Evolutionary conservation across 2,797 vertebrate species (phyloP).

Genomic region (Gymnothorax javanicus): DNA sequence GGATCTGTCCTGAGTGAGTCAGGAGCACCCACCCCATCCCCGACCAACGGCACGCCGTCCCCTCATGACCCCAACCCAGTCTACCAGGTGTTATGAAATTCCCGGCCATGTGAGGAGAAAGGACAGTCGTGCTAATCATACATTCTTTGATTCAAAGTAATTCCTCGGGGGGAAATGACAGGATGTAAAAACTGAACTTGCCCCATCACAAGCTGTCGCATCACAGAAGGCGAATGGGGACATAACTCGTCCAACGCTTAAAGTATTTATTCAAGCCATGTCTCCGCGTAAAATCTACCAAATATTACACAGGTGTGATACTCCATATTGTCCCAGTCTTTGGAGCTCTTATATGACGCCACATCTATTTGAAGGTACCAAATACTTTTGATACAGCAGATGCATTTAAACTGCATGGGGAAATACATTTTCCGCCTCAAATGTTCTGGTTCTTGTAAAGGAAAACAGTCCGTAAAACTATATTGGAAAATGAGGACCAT

Average conservation of each 20-base stretch:
- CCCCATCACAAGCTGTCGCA: constrained; percentile 24
- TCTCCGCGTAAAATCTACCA: background rate
- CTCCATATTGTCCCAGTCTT: background rate
- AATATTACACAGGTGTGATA: background rate
- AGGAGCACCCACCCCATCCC: constrained; percentile 66
- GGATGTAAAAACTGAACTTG: constrained; percentile 35
- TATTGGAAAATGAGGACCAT: constrained; percentile 82
- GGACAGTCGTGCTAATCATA: constrained; percentile 17
- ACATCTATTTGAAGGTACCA: constrained; percentile 17
- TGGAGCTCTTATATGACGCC: background rate
- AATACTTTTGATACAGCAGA: constrained; percentile 34
- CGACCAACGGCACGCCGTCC: constrained; percentile 60
- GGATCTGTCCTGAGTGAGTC: constrained; percentile 60
- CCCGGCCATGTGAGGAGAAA: constrained; percentile 31
- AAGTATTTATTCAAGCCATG: constrained; percentile 10
- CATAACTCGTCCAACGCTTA: constrained; percentile 46
- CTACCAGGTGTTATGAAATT: constrained; percentile 87
- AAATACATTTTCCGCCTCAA: constrained; percentile 34
- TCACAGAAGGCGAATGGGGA: constrained; percentile 16
- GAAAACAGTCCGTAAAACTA: constrained; percentile 46
- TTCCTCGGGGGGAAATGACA: constrained; percentile 57
- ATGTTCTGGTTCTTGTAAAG: constrained; percentile 46
- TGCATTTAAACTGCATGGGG: constrained; percentile 39
- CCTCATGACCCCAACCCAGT: constrained; percentile 77
- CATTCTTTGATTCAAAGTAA: constrained; percentile 22